Base-by-base conservation (phyloP, 2,113 vertebrate species). In the Chaetorhynchus papuensis region DNA sequence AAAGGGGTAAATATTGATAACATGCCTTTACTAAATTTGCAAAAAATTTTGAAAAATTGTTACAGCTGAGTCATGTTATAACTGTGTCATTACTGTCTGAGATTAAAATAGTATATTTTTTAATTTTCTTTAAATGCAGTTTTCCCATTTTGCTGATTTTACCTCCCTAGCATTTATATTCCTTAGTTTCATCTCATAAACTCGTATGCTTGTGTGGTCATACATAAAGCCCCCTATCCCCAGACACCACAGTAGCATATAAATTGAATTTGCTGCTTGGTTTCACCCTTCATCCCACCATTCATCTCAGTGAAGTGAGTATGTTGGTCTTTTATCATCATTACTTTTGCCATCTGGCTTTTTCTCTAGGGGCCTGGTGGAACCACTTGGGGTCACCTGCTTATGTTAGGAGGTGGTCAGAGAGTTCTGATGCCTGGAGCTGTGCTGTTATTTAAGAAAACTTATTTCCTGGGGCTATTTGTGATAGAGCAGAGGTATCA, bases 251-350 rank as follows among this genome's bases (percentile, higher is more conserved):
- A 60, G 78, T 24, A 66, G 52, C 56, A 44, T 87, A 65, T 78
- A 91, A 93, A 95, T 93, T 84, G 87, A 78, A 95, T 93, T 91
- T 95, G 47, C 74, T 93, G 90, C 50, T 86, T 91, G 76, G 44
- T 83, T 94, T 87, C 87, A 83, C 56, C 66, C 26, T 57, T 89
- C 72, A 57, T 84, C 83, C 56, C 47, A 63, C 74, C 60, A 26
- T 83, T 89, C 65, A 66, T 89, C 42, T 84, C 74, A 66, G 47
- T 27, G 69, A 95, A 96, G 60, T 1, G 3, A 84, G 27, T 5
- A 24, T 35, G 28, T n/a, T 84, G 27, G 26, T 81, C 81, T 81
- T 78, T 71, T 45, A 41, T 89, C 65, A 49, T 70, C 81, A 39
- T 85, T 82, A 30, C 30, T 81, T 87, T 82, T 85, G 59, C 82